Evolutionary conservation across 2,797 vertebrate species (phyloP), one percentile per base, ranked within the genome.

Genomic region (Bradypodion pumilum): DNA sequence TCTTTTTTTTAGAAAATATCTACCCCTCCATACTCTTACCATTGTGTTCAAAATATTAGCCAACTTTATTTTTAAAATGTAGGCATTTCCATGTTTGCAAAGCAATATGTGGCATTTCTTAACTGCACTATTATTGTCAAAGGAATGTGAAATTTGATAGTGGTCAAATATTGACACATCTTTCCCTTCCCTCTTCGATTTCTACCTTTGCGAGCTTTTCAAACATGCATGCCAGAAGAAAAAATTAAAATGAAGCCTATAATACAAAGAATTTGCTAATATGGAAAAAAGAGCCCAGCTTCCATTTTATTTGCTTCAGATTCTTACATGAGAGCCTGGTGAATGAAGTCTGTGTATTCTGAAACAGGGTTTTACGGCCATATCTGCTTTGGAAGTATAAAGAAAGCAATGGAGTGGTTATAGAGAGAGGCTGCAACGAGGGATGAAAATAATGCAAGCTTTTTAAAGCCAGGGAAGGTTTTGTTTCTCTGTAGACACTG

Each of bases 91-190:
- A 35, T 60, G 49, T 80, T 80, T 85, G 84, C 46, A 65, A 68
- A 60, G 72, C 84, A 69, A 72, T 35, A 68, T 62, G 56, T 27
- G 42, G 42, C 19, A 1, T 37, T 60, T 19, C 32, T 76, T 49
- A 72, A 62, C 35, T 76, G 32, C 73, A 29, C 59, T 49, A 46
- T 80, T 87, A 44, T 84, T 84, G 78, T 78, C 27, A 77, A 44
- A 85, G 74, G 84, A 85, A 85, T 77, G 84, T 85, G 84, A 65
- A 77, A 63, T 85, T 70, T 7, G 32, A 81, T 70, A 25, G 74
- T 70, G 59, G 44, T 79, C 66, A 76, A 81, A 85, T 81, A 85
- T 85, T 81, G 79, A 85, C 84, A 77, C 1, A 35, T 63, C 9
- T n/a, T 5, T 27, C 66, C 52, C 42, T 15, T 9, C 32, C 70